These are phyloP conservation scores for Hyppa rectilinea DNA, from an alignment of 2,888 invertebrate genomes.

Conservation along the genomic window DNA sequence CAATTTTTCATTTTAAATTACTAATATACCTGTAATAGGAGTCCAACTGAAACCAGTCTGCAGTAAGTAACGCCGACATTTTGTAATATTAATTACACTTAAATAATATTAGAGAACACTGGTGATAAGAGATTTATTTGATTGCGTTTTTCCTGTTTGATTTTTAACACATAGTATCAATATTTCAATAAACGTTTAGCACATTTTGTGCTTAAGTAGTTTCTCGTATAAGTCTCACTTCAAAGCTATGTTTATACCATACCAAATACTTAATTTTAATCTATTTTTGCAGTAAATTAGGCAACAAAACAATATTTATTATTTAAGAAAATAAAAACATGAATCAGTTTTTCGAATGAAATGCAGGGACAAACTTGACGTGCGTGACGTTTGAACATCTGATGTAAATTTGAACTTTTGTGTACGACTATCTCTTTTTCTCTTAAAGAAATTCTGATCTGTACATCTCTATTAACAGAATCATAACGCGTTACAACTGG, in stretches of 20 bases:
- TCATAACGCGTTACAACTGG: not conserved
- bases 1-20: not conserved
- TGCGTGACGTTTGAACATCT: conserved; percentile 1
- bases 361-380: not conserved
- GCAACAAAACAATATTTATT: conserved; percentile 8
- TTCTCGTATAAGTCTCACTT: not conserved
- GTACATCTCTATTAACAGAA: not conserved
- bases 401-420: not conserved
- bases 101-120: conserved; percentile 12
- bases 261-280: not conserved
- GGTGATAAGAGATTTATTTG: conserved; percentile 47
- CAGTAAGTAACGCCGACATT: conserved; percentile 87
- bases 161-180: conserved; percentile 24
- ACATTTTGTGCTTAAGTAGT: not conserved
- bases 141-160: conserved; percentile 56
- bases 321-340: conserved; percentile 5
- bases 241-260: not conserved
- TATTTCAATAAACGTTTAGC: not conserved
- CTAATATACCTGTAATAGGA: conserved; percentile 83
- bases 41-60: conserved; percentile 88
- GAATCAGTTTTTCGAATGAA: conserved; percentile 29
- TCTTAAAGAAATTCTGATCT: fast-evolving
- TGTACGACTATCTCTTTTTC: conserved; percentile 9
- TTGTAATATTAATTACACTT: conserved; percentile 59
- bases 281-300: not conserved